These are phyloP conservation scores for Noctua janthe DNA, from an alignment of 2,888 invertebrate genomes.

Conservation along the genomic window DNA sequence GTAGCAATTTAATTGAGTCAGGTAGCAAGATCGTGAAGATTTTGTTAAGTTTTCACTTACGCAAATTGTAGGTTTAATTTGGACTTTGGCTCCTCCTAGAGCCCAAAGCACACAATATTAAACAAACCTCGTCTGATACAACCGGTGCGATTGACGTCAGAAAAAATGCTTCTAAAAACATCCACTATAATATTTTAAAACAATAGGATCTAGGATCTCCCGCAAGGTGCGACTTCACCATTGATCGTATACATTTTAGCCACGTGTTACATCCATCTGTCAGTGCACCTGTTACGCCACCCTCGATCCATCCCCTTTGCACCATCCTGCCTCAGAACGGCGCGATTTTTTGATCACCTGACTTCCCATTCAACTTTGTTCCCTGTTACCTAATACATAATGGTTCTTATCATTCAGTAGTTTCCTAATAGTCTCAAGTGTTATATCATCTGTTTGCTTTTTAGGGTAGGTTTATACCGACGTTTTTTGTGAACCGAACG, in stretches of 20 bases:
- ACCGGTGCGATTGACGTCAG: constrained; percentile 33
- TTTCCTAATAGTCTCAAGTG: constrained; percentile 17
- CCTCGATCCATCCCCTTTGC: constrained; percentile 49
- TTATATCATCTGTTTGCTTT: constrained; percentile 50
- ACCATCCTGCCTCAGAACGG: constrained; percentile 39
- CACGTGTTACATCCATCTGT: constrained; percentile 78
- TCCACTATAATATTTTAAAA: not conserved
- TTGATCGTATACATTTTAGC: constrained; percentile 28
- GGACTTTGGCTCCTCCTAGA: constrained; percentile 10
- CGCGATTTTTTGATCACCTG: constrained; percentile 29
- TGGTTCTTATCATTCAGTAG: constrained; percentile 32
- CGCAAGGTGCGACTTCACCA: constrained; percentile 44
- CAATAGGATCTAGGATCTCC: constrained; percentile 11
- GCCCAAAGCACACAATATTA: constrained; percentile 10
- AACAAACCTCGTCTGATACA: constrained; percentile 7
- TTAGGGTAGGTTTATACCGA: constrained; percentile 16
- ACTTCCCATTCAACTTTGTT: constrained; percentile 34
- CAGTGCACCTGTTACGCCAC: constrained; percentile 64
- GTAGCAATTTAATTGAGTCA: constrained; percentile 54
- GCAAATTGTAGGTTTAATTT: constrained; percentile 16
- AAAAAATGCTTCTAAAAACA: constrained; percentile 10
- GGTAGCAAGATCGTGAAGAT: constrained; percentile 11
- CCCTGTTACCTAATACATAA: constrained; percentile 38
- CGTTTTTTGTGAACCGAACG: constrained; percentile 45
- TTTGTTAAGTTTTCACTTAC: constrained; percentile 42